Base-by-base conservation (phyloP, 2,113 vertebrate genomes). In the Synchiropus splendidus region DNA sequence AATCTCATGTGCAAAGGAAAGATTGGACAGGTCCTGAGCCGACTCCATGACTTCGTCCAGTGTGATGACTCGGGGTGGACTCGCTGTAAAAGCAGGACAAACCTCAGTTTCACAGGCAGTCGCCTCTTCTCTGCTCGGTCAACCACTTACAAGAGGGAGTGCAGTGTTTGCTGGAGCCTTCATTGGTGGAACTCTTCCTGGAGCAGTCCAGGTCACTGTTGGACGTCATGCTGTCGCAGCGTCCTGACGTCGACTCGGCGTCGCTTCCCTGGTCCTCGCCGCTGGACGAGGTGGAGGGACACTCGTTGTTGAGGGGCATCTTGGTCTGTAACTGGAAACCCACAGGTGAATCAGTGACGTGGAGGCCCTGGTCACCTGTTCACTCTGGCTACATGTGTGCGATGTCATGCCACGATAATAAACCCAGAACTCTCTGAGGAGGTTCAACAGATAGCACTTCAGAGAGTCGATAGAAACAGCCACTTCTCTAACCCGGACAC, bases 1-100 rank as follows among this genome's bases (percentile, higher is more conserved):
- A 54, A 98, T 95, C 79, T 98, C 90, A 15, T 97, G 94, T 67
- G 88, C 87, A n/a, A 97, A 58, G 48, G 76, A 84, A 78, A 94
- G 80, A 57, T 92, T 81, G 44, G 83, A 81, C 18, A 98, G 59
- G 54, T 91, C 90, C 75, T 75, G 88, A 42, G 86, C 81, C 40
- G 89, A 67, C 16, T 86, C 78, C 89, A 93, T 92, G 42, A 97
- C 82, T 27, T 92, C 89, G 18, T 95, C 90, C 72, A 94, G 84
- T 1, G 83, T 89, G 40, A 87, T 40, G 2, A 51, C 39, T 76
- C 87, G 89, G 31, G 93, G 92, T 54, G 94, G 92, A 58, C 93
- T 97, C 37, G 87, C 87, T 86, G 86, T 61, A 14, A n/a, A n/a
- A n/a, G n/a, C n/a, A n/a, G n/a, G n/a, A 11, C 58, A 58, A 16